phyloP scores from a whole-genome alignment of 2,113 vertebrate genomes.

The Ciconia stormi region DNA sequence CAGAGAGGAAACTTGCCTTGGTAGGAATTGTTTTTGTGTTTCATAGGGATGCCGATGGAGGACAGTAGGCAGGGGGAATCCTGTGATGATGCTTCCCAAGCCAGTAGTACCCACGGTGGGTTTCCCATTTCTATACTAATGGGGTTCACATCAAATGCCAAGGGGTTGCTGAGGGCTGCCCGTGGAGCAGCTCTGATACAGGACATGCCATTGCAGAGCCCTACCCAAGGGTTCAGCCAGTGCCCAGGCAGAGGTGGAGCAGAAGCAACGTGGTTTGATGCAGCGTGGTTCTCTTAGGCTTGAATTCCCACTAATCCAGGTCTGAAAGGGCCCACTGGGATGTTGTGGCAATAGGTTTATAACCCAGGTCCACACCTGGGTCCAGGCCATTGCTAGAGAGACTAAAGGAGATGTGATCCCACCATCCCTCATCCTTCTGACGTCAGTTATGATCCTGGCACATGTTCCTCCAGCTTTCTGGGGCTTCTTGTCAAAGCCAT shows the following conservation, averaged over 20 bases:
- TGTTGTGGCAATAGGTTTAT: background rate
- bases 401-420: background rate
- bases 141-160: background rate
- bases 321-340: background rate
- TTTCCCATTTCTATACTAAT: background rate
- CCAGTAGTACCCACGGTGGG: background rate
- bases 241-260: background rate
- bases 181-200: background rate
- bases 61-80: background rate
- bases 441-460: fast-evolving
- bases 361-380: background rate
- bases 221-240: background rate
- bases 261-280: background rate
- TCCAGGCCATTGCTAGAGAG: background rate
- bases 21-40: background rate
- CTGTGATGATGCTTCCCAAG: background rate
- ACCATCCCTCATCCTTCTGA: background rate
- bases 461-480: background rate
- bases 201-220: background rate
- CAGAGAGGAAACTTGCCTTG: background rate
- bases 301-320: background rate
- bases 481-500: background rate
- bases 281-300: background rate
- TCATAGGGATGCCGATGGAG: background rate
- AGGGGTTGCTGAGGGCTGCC: background rate